Evolutionary conservation across 2,797 vertebrate genomes (phyloP).

Genomic region (Remorina albescens): DNA sequence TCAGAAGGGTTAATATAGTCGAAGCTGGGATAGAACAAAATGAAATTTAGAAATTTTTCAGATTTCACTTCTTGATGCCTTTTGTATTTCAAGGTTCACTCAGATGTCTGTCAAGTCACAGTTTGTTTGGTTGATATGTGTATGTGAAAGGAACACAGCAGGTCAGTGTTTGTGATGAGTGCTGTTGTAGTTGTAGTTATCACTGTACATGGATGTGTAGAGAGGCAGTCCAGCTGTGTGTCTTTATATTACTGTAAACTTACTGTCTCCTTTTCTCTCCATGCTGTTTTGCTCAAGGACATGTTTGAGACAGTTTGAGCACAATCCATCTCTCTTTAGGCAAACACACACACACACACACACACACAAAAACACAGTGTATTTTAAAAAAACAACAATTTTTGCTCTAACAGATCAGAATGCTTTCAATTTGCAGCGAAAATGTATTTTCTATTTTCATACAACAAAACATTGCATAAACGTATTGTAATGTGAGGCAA

Average conservation of each 20-base stretch:
- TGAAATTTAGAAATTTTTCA: too few species aligned
- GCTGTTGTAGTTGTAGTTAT: not conserved
- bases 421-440: too few species aligned
- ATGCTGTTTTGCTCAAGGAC: slow-evolving; percentile 47
- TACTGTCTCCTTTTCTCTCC: slow-evolving; percentile 32
- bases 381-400: slow-evolving; percentile 19
- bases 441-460: slow-evolving; percentile 1
- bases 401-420: not conserved
- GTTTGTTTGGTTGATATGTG: slow-evolving; percentile 36
- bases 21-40: slow-evolving; percentile 1
- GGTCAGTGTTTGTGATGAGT: slow-evolving; percentile 33
- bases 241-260: slow-evolving; percentile 9
- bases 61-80: not conserved
- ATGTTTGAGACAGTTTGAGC: slow-evolving; percentile 30
- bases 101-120: slow-evolving; percentile 15
- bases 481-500: not conserved
- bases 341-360: too few species aligned
- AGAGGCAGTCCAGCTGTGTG: not conserved
- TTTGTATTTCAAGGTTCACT: not conserved
- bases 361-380: not conserved
- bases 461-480: slow-evolving; percentile 3
- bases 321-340: not conserved
- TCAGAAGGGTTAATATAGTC: not conserved
- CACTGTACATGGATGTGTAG: slow-evolving; percentile 4
- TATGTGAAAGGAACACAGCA: slow-evolving; percentile 15